phyloP scores from a whole-genome alignment of 2,888 invertebrate species.

The Trichogramma evanescens region DNA sequence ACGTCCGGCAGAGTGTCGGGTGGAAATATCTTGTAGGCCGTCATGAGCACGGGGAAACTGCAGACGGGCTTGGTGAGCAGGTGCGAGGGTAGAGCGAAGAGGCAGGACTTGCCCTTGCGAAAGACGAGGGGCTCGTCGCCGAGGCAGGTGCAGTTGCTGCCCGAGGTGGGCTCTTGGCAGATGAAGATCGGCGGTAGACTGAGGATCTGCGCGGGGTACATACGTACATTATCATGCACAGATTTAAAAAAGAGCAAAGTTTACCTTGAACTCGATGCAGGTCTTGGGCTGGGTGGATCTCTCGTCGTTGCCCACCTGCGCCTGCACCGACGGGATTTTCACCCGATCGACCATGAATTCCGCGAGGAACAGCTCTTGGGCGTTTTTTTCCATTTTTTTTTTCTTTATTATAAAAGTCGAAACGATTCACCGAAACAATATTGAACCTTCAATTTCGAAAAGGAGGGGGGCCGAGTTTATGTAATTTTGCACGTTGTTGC shows the following conservation, averaged over 20 bases:
- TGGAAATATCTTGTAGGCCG: constrained; percentile 56
- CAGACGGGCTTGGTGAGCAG: constrained; percentile 52
- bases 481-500: not conserved
- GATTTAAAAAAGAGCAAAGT: not conserved
- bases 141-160: constrained; percentile 43
- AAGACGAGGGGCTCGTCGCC: constrained; percentile 49
- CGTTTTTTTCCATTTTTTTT: constrained; percentile 26
- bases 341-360: constrained; percentile 58
- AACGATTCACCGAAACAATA: not conserved
- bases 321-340: constrained; percentile 38
- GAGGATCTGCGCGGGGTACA: constrained; percentile 44
- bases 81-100: constrained; percentile 57
- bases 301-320: constrained; percentile 30
- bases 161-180: constrained; percentile 53
- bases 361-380: constrained; percentile 50
- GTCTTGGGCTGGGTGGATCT: constrained; percentile 46
- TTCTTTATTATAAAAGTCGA: not conserved
- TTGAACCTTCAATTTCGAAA: not conserved
- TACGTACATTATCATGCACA: not conserved
- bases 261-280: constrained; percentile 55
- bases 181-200: constrained; percentile 56
- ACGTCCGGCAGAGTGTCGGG: constrained; percentile 60
- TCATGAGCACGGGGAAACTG: constrained; percentile 54
- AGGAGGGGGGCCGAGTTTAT: not conserved
- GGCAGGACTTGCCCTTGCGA: constrained; percentile 61